These are phyloP conservation scores for Lepidocyrtinus sp. DNA, from an alignment of 2,888 invertebrate species.

Conservation along the genomic window DNA sequence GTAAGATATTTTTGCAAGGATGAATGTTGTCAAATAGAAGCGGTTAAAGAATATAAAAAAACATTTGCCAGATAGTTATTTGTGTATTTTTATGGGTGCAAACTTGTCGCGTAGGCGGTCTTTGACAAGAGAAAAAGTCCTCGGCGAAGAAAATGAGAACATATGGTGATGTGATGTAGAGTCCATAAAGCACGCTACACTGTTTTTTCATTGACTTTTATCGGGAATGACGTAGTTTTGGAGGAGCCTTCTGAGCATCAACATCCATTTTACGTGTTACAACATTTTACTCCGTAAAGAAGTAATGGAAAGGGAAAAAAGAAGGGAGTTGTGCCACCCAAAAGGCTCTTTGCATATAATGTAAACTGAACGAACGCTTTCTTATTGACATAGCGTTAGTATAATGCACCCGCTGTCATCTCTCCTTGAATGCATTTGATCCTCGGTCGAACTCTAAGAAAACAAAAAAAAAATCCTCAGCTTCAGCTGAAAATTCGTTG, in stretches of 20 bases:
- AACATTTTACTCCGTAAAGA: neutral
- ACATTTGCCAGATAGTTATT: neutral
- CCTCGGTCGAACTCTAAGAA: neutral
- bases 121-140: neutral
- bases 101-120: too few species aligned
- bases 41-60: neutral
- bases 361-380: too few species aligned
- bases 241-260: too few species aligned
- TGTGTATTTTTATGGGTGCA: too few species aligned
- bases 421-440: constrained; percentile 39
- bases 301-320: neutral
- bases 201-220: neutral
- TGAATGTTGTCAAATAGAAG: neutral
- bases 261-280: too few species aligned
- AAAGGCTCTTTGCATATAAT: too few species aligned
- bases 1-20: too few species aligned
- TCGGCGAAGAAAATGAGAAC: neutral
- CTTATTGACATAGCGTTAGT: constrained; percentile 23
- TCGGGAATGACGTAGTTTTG: constrained; percentile 38
- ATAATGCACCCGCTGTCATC: constrained; percentile 49
- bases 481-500: too few species aligned
- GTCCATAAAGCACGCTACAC: constrained; percentile 1
- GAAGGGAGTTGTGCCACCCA: neutral
- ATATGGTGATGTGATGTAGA: constrained; percentile 22
- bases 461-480: neutral